A percentile compares a stretch with the other conserved stretches of the same genome.
Evolutionary conservation across 1,140 invertebrate genomes (phyloP).

Genomic region (Chionoecetes opilio): DNA sequence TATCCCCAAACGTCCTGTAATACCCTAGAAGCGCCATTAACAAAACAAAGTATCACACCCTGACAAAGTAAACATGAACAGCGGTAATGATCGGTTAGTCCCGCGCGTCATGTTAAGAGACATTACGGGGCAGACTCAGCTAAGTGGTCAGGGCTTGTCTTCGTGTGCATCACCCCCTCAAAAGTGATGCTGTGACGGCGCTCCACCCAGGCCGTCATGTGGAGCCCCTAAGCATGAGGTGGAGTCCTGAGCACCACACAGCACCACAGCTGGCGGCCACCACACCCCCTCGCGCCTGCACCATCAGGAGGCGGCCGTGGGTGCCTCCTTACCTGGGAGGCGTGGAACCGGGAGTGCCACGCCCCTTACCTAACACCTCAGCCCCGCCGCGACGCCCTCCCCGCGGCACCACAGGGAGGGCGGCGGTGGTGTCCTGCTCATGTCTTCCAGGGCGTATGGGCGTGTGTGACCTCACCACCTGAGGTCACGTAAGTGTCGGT

Average conservation of each 20-base stretch:
- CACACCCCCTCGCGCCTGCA: neutral
- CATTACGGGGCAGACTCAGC: neutral
- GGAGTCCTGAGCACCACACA: neutral
- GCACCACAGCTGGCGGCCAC: neutral
- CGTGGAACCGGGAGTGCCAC: neutral
- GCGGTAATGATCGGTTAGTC: neutral
- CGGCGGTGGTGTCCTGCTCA: neutral
- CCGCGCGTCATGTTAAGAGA: neutral
- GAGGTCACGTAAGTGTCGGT: neutral
- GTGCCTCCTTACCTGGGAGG: neutral
- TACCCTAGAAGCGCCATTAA: neutral
- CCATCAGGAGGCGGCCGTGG: neutral
- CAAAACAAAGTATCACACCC: neutral
- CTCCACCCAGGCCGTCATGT: neutral
- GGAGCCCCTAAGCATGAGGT: neutral
- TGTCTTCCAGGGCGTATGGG: neutral
- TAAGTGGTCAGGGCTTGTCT: neutral
- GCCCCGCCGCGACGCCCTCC: conserved; percentile 2
- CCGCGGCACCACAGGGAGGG: neutral
- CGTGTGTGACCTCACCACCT: neutral
- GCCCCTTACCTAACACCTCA: neutral
- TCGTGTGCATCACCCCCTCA: neutral
- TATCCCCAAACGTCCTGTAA: neutral
- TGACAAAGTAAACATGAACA: neutral
- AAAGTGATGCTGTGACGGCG: neutral